Base-by-base conservation (phyloP, 2,797 vertebrate species). In the Gymnothorax reevesii region DNA sequence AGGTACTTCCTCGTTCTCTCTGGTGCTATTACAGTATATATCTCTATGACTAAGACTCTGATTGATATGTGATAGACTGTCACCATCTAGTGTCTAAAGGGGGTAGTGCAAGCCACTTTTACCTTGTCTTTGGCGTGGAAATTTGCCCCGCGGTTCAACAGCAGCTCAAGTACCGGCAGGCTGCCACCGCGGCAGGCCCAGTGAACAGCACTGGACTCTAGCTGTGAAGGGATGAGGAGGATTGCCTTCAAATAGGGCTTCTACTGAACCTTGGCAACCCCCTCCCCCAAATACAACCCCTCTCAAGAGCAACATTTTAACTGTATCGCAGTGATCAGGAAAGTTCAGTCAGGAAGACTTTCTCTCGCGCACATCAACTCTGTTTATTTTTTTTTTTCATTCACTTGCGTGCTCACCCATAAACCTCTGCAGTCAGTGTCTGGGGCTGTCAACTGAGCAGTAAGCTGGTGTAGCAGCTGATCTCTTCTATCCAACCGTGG, bases 181-280 rank as follows among this genome's bases (percentile, higher is more conserved):
- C 93, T 97, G 13, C 98, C 98, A 25, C 98, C 98, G 8, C 98
- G 96, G 88, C 98, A 98, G 9, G 97, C 97, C 98, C 98, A 99
- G 91, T 99, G 98, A 57, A 98, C 92, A 2, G 98, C 97, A 1
- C 98, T 97, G 89, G 97, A 97, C 88, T 98, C 96, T 87, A 99
- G 96, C 98, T 99, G 85, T 13, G 73, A 84, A 57, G 85, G 83
- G 42, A 84, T 71, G 4, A 79, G 90, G 54, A 85, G 54, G 22
- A 87, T 87, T 2, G 27, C 87, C 4, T 82, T 66, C 84, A 71
- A 77, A 49, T 42, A 49, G 12, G 4, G 20, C 33, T 13, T 49
- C 20, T 17, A 25, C 25, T 73, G 69, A 27, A 8, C 25, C 10
- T 20, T 17, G 15, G 9, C 52, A 15, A 49, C 7, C 42, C 73